A percentile compares a stretch with the other conserved stretches of the same genome.
Evolutionary conservation across 2,888 invertebrate species (phyloP).

Genomic region (Chrysotoxum bicinctum): DNA sequence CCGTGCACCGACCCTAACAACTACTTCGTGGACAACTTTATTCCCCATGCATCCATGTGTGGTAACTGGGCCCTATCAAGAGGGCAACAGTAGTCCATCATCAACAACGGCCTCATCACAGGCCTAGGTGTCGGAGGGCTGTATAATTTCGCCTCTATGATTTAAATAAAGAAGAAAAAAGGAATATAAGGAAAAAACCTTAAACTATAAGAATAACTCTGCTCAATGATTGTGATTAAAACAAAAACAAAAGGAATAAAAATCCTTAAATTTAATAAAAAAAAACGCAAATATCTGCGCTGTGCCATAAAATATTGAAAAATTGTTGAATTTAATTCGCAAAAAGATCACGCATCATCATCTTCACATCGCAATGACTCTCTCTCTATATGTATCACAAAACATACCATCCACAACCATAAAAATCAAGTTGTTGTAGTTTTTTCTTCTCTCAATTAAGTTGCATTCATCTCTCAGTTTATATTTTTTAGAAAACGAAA

Average conservation of each 20-base stretch:
- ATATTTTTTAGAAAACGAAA: slow-evolving; percentile 68
- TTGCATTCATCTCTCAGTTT: slow-evolving; percentile 50
- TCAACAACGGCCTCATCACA: slow-evolving; percentile 78
- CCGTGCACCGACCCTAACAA: slow-evolving; percentile 86
- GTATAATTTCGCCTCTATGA: slow-evolving; percentile 56
- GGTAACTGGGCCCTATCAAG: slow-evolving; percentile 92
- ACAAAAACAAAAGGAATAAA: slow-evolving; percentile 59
- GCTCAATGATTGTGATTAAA: slow-evolving; percentile 72
- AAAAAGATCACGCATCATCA: slow-evolving; percentile 64
- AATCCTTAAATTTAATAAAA: slow-evolving; percentile 36
- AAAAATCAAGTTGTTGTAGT: slow-evolving; percentile 52
- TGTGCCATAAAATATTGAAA: slow-evolving; percentile 65
- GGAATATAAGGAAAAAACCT: slow-evolving; percentile 24
- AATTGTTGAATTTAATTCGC: slow-evolving; percentile 67
- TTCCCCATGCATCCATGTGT: slow-evolving; percentile 94
- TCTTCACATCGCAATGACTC: slow-evolving; percentile 55
- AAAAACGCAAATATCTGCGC: slow-evolving; percentile 69
- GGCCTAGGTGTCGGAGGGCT: slow-evolving; percentile 72
- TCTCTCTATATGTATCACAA: slow-evolving; percentile 51
- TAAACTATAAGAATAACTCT: slow-evolving; percentile 50
- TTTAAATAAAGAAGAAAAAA: slow-evolving; percentile 47
- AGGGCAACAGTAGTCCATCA: slow-evolving; percentile 83
- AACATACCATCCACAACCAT: slow-evolving; percentile 58
- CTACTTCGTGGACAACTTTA: slow-evolving; percentile 92
- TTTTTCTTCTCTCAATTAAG: slow-evolving; percentile 45